Conservation (phyloP, 2,797 vertebrate genomes). For the Varecia variegata region DNA sequence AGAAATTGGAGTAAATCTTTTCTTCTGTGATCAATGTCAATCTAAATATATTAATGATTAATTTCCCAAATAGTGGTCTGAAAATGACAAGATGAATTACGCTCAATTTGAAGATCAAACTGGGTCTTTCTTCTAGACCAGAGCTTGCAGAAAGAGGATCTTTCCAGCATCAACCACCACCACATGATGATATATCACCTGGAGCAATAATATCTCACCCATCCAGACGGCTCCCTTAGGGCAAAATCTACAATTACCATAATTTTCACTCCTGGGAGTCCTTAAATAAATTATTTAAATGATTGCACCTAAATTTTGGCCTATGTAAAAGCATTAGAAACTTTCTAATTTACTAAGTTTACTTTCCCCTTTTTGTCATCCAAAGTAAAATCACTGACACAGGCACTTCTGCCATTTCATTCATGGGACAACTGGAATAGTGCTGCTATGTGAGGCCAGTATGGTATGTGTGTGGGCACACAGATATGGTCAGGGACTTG, state of each 20-base stretch:
- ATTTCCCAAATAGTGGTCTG: not conserved
- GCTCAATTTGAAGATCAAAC: not conserved
- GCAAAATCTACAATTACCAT: not conserved
- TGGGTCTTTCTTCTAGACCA: not conserved
- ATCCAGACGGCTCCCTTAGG: not conserved
- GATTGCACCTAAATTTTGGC: not conserved
- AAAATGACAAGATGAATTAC: not conserved
- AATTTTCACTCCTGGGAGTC: not conserved
- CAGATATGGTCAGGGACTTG: not conserved
- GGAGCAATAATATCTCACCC: not conserved
- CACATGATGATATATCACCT: not conserved
- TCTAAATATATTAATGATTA: not conserved
- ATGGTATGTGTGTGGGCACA: not conserved
- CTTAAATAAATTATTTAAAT: not conserved
- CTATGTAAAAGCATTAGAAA: not conserved
- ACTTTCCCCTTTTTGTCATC: not conserved
- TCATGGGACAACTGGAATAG: not conserved
- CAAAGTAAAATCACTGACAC: not conserved
- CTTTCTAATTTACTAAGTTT: not conserved
- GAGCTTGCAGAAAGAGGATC: not conserved
- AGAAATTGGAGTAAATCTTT: not conserved
- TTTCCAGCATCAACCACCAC: not conserved
- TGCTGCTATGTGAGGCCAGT: not conserved
- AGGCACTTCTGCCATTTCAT: not conserved
- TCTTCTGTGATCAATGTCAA: not conserved